These are phyloP conservation scores for Pelmatolapia mariae DNA, from an alignment of 2,113 vertebrate genomes.

Conservation along the genomic window DNA sequence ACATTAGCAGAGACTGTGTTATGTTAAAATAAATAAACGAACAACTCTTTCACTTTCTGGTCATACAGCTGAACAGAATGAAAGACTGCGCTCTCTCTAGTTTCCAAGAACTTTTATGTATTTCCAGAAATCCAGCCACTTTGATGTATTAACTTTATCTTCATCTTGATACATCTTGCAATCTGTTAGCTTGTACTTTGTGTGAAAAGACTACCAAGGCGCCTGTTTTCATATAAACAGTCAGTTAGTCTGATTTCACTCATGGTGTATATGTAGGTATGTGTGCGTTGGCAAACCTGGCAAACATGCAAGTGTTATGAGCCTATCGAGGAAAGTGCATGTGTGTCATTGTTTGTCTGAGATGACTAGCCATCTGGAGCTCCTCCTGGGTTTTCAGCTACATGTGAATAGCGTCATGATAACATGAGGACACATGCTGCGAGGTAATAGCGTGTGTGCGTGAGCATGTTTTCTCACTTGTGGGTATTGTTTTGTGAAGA, in stretches of 20 bases:
- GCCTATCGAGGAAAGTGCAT: background rate
- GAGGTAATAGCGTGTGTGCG: background rate
- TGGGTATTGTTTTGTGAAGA: background rate
- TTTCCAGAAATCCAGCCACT: background rate
- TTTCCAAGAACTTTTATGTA: background rate
- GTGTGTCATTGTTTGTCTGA: background rate
- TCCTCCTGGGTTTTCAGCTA: slow-evolving; percentile 31
- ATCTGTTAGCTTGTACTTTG: background rate
- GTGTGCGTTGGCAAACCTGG: background rate
- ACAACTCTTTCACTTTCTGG: background rate
- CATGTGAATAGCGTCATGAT: slow-evolving; percentile 27
- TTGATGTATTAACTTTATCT: background rate
- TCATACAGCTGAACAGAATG: background rate
- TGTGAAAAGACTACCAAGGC: background rate
- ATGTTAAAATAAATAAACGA: background rate
- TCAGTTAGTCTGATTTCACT: background rate
- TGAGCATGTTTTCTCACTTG: background rate
- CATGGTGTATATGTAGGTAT: background rate
- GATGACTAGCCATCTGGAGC: slow-evolving; percentile 43
- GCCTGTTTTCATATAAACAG: background rate
- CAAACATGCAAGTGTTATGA: background rate
- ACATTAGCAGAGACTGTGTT: background rate
- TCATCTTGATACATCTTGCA: background rate
- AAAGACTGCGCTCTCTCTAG: background rate
- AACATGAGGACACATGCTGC: slow-evolving; percentile 25